These are phyloP conservation scores for Varecia variegata DNA, from an alignment of 2,797 vertebrate genomes.

Conservation along the genomic window DNA sequence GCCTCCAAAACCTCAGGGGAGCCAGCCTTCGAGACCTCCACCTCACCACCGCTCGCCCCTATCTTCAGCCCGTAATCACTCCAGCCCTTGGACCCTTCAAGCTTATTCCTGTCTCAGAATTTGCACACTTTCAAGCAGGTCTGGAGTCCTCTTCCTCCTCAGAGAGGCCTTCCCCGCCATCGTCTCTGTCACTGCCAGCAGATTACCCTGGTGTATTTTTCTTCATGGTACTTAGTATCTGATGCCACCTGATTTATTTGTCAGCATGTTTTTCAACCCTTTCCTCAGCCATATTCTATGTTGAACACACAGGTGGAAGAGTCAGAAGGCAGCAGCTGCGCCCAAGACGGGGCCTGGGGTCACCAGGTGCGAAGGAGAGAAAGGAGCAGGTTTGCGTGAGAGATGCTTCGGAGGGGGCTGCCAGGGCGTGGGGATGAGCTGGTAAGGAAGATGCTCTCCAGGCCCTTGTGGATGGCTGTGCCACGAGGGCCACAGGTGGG, in stretches of 20 bases:
- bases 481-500: too few species aligned
- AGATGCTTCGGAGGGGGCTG: background rate
- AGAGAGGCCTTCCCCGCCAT: background rate
- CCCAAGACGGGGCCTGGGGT: background rate
- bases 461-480: background rate
- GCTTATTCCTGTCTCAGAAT: background rate
- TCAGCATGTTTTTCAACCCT: background rate
- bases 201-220: background rate
- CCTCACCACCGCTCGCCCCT: background rate
- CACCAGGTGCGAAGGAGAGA: background rate
- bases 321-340: background rate
- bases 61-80: background rate
- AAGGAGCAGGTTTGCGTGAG: background rate
- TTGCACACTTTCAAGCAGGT: background rate
- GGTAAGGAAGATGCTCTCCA: background rate
- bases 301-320: background rate
- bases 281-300: background rate
- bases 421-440: background rate
- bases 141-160: background rate
- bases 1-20: background rate
- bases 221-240: background rate
- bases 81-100: background rate
- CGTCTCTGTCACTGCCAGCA: background rate
- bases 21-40: background rate
- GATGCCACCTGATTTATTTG: background rate